Conservation (phyloP, 1,140 invertebrate genomes). For the Bicyclus anynana region DNA sequence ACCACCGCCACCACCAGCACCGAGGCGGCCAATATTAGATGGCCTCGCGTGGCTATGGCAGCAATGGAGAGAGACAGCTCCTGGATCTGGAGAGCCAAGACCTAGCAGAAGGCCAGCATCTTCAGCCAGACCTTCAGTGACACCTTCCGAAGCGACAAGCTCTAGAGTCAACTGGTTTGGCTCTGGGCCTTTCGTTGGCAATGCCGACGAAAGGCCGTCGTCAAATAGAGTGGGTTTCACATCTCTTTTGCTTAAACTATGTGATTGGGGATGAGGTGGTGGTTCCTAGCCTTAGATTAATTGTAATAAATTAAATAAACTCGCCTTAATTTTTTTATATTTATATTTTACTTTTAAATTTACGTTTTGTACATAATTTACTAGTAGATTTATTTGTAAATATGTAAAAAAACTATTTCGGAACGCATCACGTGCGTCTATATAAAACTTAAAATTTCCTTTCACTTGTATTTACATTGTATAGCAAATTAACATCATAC, state of each 20-base stretch:
- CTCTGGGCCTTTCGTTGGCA: conserved; percentile 72
- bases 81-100: conserved; percentile 39
- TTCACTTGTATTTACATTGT: not conserved
- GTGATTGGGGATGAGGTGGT: conserved; percentile 67
- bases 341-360: conserved; percentile 28
- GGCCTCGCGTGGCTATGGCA: conserved; percentile 76
- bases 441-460: not conserved
- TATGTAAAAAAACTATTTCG: conserved; percentile 16
- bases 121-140: conserved; percentile 32
- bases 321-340: conserved; percentile 7
- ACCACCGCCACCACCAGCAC: conserved; percentile 55
- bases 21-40: conserved; percentile 68
- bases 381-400: conserved; percentile 29
- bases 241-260: conserved; percentile 65
- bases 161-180: conserved; percentile 71
- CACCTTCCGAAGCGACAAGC: conserved; percentile 48
- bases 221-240: conserved; percentile 70
- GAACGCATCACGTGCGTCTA: not conserved
- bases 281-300: conserved; percentile 53
- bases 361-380: conserved; percentile 24
- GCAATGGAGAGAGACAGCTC: conserved; percentile 73
- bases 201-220: conserved; percentile 58
- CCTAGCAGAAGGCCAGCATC: conserved; percentile 42
- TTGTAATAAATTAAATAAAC: conserved; percentile 26
- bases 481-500: not conserved